phyloP scores from a whole-genome alignment of 2,113 vertebrate species.

The Neotoma lepida region DNA sequence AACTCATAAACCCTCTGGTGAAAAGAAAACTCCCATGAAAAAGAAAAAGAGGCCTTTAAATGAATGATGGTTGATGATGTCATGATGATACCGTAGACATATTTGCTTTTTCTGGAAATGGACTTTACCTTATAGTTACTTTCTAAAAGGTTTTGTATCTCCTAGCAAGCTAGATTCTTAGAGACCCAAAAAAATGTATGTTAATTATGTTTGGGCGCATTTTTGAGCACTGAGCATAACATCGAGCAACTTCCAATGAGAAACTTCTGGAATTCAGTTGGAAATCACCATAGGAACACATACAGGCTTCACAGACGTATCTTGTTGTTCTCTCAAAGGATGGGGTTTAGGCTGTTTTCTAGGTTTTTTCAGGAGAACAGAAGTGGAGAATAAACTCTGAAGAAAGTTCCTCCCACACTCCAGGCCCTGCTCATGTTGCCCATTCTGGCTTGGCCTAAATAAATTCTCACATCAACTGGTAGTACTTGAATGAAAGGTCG shows the following conservation, averaged over 20 bases:
- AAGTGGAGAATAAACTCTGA: neutral
- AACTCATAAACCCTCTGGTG: neutral
- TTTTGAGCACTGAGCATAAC: neutral
- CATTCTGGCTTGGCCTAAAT: neutral
- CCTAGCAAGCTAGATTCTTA: neutral
- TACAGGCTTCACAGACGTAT: neutral
- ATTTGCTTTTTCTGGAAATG: neutral
- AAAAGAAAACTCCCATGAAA: neutral
- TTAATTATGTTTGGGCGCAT: neutral
- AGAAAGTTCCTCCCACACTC: neutral
- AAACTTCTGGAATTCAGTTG: neutral
- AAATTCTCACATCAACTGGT: neutral
- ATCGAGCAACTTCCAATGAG: neutral
- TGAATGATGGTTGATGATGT: neutral
- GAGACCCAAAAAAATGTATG: neutral
- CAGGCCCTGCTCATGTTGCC: neutral
- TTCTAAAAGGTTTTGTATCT: neutral
- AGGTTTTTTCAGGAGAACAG: neutral
- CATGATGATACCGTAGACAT: neutral
- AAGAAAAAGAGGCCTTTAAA: neutral
- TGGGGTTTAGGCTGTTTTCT: neutral
- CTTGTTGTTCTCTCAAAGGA: neutral
- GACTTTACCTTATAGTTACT: neutral
- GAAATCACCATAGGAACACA: conserved; percentile 15
- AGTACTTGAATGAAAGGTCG: neutral